These are phyloP conservation scores for Cinara cedri DNA, from an alignment of 2,888 invertebrate genomes.

Conservation along the genomic window DNA sequence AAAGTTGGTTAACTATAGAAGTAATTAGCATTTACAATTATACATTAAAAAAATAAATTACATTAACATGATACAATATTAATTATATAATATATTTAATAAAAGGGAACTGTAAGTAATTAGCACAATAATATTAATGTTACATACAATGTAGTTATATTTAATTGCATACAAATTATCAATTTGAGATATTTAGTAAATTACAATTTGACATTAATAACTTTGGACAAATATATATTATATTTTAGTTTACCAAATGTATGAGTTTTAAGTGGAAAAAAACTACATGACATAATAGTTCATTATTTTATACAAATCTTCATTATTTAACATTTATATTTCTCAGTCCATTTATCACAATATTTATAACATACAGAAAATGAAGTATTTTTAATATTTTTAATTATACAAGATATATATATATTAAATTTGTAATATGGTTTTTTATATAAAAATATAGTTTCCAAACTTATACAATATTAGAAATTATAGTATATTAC, in stretches of 20 bases:
- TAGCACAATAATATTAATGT: conserved; percentile 1
- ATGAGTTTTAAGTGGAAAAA: background rate
- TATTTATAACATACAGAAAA: background rate
- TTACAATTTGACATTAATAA: conserved; percentile 6
- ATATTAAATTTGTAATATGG: too few species aligned
- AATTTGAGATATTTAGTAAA: background rate
- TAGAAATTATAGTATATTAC: too few species aligned
- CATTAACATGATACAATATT: conserved; percentile 8
- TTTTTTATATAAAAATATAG: too few species aligned
- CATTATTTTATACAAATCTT: background rate
- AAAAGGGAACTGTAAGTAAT: background rate
- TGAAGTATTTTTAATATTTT: background rate
- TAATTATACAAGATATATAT: background rate
- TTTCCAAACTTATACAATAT: too few species aligned
- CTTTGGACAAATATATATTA: background rate
- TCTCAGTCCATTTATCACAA: conserved; percentile 40
- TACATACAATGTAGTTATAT: background rate
- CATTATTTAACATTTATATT: conserved; percentile 10
- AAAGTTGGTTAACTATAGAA: background rate
- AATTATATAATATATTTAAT: conserved; percentile 2
- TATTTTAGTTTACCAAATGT: background rate
- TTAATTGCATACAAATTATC: background rate
- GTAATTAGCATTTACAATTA: conserved; percentile 11
- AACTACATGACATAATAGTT: background rate
- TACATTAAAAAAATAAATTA: conserved; percentile 42